Evolutionary conservation across 2,888 invertebrate species (phyloP).

Genomic region (Amblyjoppa fuscipennis): DNA sequence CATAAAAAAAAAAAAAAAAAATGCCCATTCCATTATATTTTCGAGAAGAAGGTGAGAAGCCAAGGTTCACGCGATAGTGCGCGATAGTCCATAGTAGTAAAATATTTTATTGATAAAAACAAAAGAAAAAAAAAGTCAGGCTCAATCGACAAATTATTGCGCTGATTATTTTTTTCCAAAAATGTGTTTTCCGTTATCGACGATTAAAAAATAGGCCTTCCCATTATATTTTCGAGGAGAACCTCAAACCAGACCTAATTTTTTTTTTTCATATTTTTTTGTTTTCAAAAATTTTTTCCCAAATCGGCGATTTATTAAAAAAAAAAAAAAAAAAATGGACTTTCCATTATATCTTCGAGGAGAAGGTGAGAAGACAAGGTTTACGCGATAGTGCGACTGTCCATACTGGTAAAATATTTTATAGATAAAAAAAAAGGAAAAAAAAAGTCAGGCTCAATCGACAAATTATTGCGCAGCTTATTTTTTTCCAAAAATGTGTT

Average conservation of each 20-base stretch:
- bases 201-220: neutral
- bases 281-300: no score
- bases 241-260: no score
- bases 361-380: neutral
- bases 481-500: neutral
- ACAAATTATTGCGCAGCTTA: constrained; percentile 69
- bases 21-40: neutral
- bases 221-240: neutral
- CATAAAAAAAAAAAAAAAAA: neutral
- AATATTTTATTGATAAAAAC: constrained; percentile 66
- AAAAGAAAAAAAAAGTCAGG: constrained; percentile 33
- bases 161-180: constrained; percentile 15
- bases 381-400: constrained; percentile 30
- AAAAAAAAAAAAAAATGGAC: neutral
- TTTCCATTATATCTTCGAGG: neutral
- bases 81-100: constrained; percentile 54
- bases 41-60: neutral
- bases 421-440: constrained; percentile 31
- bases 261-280: neutral
- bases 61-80: constrained; percentile 16
- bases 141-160: constrained; percentile 73
- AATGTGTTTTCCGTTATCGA: neutral
- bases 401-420: constrained; percentile 69
- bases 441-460: constrained; percentile 64
- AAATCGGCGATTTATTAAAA: neutral